A percentile compares a stretch with the other conserved stretches of the same genome.
Evolutionary conservation across 2,113 vertebrate species (phyloP).

Genomic region (Ophiodon elongatus): DNA sequence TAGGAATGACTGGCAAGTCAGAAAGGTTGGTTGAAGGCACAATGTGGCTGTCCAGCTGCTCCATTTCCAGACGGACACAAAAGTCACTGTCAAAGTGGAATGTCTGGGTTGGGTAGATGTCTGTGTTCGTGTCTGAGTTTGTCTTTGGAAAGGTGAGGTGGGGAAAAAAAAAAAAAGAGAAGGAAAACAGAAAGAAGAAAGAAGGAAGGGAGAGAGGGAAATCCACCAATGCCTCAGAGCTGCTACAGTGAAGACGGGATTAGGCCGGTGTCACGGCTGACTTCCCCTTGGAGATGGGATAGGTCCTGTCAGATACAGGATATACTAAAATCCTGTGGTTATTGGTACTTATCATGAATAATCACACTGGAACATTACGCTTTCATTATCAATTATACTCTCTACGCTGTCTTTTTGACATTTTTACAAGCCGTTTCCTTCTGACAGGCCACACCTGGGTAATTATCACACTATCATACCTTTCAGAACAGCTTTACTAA

Average conservation of each 20-base stretch:
- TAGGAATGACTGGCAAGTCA: constrained; percentile 53
- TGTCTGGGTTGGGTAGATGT: constrained; percentile 63
- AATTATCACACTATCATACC: constrained; percentile 29
- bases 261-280: constrained; percentile 33
- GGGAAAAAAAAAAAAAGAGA: background rate
- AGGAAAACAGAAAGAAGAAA: constrained; percentile 24
- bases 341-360: constrained; percentile 34
- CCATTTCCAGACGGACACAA: constrained; percentile 65
- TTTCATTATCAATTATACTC: constrained; percentile 30
- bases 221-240: background rate
- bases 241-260: background rate
- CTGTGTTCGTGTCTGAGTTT: constrained; percentile 62
- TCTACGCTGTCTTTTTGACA: constrained; percentile 17
- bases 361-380: constrained; percentile 42
- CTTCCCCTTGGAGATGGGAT: constrained; percentile 33
- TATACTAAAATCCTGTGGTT: constrained; percentile 54
- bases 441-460: constrained; percentile 7
- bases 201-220: constrained; percentile 2
- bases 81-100: constrained; percentile 68
- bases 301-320: constrained; percentile 48
- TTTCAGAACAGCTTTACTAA: constrained; percentile 13
- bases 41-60: constrained; percentile 68
- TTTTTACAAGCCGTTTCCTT: constrained; percentile 55
- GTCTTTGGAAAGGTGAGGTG: constrained; percentile 29
- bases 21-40: constrained; percentile 60